Evolutionary conservation across 2,888 invertebrate genomes (phyloP).

Genomic region (Meiosimyza platycephala): DNA sequence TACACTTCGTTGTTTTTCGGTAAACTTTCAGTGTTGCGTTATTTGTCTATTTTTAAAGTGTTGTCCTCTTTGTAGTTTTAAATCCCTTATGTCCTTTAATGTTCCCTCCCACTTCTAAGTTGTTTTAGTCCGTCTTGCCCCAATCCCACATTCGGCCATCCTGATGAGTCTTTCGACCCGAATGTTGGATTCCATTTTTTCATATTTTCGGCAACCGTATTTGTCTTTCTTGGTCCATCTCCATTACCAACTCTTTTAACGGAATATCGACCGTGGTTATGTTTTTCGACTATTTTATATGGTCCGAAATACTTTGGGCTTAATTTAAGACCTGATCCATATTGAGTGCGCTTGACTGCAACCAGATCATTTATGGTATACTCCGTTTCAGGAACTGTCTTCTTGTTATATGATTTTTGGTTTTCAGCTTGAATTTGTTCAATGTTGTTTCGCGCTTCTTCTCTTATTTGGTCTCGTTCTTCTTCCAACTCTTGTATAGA

Average conservation of each 20-base stretch:
- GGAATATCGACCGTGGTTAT: constrained; percentile 4
- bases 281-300: constrained; percentile 11
- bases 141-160: constrained; percentile 39
- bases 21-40: no score
- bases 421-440: constrained; percentile 26
- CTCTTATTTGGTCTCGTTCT: constrained; percentile 2
- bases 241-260: constrained; percentile 31
- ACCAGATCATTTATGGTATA: constrained; percentile 29
- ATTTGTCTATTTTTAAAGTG: no score
- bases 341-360: constrained; percentile 35
- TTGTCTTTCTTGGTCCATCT: constrained; percentile 34
- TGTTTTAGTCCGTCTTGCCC: no score
- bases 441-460: constrained; percentile 16
- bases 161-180: constrained; percentile 37
- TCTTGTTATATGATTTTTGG: constrained; percentile 18
- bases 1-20: no score
- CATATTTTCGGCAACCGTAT: constrained; percentile 32
- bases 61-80: no score
- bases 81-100: no score
- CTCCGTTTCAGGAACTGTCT: constrained; percentile 10
- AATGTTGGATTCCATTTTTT: constrained; percentile 38
- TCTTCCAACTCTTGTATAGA: no score
- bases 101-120: no score
- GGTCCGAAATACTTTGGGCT: background rate
- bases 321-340: constrained; percentile 28